Conservation (phyloP, 2,797 vertebrate genomes). For the Melanotaenia maccullochi region DNA sequence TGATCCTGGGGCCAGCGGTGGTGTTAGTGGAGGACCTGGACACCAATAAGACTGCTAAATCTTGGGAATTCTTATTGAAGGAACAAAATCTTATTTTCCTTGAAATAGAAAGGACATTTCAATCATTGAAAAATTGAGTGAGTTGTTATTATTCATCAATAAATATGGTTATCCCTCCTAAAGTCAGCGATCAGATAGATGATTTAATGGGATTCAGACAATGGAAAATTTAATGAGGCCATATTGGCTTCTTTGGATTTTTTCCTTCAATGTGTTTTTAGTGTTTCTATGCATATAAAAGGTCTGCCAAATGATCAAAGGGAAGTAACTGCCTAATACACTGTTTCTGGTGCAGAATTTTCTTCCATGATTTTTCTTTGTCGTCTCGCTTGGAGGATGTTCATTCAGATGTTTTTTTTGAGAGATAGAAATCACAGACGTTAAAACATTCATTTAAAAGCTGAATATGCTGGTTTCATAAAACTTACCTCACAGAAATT, state of each 20-base stretch:
- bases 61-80: neutral
- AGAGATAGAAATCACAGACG: neutral
- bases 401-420: neutral
- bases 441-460: neutral
- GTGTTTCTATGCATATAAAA: neutral
- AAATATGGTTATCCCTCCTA: constrained; percentile 31
- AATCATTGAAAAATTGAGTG: neutral
- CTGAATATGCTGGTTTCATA: neutral
- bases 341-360: neutral
- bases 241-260: neutral
- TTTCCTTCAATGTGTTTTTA: neutral
- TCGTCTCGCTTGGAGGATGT: neutral
- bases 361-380: neutral
- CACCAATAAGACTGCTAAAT: constrained; percentile 24
- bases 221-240: neutral
- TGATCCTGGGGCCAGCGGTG: constrained; percentile 25
- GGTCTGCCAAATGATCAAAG: neutral
- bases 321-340: neutral
- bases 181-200: neutral
- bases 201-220: constrained; percentile 1
- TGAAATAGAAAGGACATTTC: constrained; percentile 41
- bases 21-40: constrained; percentile 38
- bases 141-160: constrained; percentile 24
- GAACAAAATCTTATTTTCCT: constrained; percentile 16
- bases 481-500: neutral